Percentiles rank a stretch among this genome's conserved stretches.
phyloP scores from a whole-genome alignment of 2,113 vertebrate genomes.

The Bubo blakistoni region DNA sequence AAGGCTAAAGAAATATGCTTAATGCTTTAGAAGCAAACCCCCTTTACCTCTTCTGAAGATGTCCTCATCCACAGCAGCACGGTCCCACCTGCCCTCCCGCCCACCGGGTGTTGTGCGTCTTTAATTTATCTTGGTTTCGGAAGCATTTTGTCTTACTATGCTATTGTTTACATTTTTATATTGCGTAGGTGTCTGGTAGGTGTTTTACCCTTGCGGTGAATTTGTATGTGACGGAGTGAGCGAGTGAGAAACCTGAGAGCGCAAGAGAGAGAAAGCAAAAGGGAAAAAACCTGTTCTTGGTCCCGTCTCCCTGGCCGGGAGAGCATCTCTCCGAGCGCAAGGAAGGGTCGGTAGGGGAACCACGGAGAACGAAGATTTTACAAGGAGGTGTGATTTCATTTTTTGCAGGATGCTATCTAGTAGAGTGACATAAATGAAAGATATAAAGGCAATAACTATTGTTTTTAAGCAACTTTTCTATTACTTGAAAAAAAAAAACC shows the following conservation, averaged over 20 bases:
- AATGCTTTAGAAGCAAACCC: constrained; percentile 2
- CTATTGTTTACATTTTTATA: constrained; percentile 43
- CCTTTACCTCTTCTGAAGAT: neutral
- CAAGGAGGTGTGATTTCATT: neutral
- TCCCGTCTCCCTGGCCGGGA: rapidly evolving
- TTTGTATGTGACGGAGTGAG: neutral
- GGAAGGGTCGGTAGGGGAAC: neutral
- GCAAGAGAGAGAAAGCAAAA: neutral
- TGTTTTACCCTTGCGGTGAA: neutral
- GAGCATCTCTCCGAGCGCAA: neutral
- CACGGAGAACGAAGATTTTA: neutral
- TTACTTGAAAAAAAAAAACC: constrained; percentile 64
- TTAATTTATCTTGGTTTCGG: neutral
- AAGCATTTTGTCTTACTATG: constrained; percentile 9
- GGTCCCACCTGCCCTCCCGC: neutral
- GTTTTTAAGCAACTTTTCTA: constrained; percentile 66
- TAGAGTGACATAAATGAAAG: constrained; percentile 53
- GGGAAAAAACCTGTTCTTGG: neutral
- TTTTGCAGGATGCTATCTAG: constrained; percentile 40
- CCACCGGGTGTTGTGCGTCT: neutral
- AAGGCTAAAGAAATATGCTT: neutral
- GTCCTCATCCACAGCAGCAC: neutral
- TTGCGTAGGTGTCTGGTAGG: neutral
- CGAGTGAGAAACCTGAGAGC: neutral
- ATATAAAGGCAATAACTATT: constrained; percentile 66